phyloP scores from a whole-genome alignment of 2,888 invertebrate genomes.

The Lasioglossum lativentre region DNA sequence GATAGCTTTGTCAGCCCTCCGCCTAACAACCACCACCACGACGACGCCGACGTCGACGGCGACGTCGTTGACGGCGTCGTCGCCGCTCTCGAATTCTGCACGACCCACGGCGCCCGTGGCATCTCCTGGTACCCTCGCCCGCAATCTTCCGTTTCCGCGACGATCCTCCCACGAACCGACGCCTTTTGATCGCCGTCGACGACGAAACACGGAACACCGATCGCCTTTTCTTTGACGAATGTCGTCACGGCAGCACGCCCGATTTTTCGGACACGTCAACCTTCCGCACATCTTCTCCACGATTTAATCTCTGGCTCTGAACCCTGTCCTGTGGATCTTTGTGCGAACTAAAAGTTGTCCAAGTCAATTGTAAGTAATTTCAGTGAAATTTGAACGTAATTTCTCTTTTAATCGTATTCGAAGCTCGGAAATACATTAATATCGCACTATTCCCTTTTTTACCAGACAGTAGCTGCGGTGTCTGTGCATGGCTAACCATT shows the following conservation, averaged over 20 bases:
- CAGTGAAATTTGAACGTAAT: too few relatives aligned
- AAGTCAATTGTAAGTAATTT: too few relatives aligned
- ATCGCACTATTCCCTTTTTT: too few relatives aligned
- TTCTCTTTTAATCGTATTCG: too few relatives aligned
- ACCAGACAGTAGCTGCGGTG: too few relatives aligned
- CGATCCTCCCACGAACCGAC: neutral
- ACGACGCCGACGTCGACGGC: conserved; percentile 43
- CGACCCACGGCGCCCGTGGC: conserved; percentile 58
- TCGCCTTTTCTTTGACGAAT: neutral
- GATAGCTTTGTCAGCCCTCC: conserved; percentile 75
- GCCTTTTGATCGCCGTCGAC: conserved; percentile 17
- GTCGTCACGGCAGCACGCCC: too few relatives aligned
- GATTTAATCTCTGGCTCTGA: neutral
- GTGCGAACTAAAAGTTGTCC: too few relatives aligned
- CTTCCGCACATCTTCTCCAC: neutral
- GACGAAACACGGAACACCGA: neutral
- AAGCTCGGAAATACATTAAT: too few relatives aligned
- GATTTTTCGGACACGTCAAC: neutral
- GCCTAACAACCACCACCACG: conserved; percentile 66
- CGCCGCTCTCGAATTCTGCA: conserved; percentile 65
- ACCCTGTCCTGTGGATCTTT: too few relatives aligned
- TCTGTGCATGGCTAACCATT: too few relatives aligned
- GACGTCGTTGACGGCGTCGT: conserved; percentile 35
- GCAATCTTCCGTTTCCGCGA: conserved; percentile 14
- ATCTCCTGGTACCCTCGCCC: conserved; percentile 7